Percentiles rank a stretch among this genome's conserved stretches.
Conservation (phyloP, 2,797 vertebrate genomes). For the Gambelia wislizenii region DNA sequence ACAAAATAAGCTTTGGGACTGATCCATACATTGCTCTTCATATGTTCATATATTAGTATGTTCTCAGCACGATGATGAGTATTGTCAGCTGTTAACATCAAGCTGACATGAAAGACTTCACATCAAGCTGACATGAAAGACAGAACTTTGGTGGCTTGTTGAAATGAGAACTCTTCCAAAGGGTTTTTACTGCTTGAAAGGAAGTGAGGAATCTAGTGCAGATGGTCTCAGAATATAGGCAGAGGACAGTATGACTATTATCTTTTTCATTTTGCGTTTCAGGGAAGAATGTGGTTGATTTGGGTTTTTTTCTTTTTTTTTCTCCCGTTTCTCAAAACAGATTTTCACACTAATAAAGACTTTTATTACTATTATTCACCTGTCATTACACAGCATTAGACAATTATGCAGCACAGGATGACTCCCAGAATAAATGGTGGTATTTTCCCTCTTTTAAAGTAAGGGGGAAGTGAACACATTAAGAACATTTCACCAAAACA, state of each 20-base stretch:
- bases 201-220: neutral
- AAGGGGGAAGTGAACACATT: slow-evolving; percentile 58
- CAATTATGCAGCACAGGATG: slow-evolving; percentile 70
- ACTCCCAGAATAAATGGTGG: slow-evolving; percentile 55
- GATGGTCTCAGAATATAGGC: slow-evolving; percentile 37
- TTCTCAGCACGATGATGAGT: neutral
- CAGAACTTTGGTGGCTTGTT: too few relatives aligned
- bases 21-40: neutral
- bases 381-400: slow-evolving; percentile 77
- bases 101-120: neutral
- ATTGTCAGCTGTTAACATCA: neutral
- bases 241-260: neutral
- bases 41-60: neutral
- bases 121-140: neutral
- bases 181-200: neutral
- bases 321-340: slow-evolving; percentile 74
- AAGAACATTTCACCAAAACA: slow-evolving; percentile 76
- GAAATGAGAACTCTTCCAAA: neutral
- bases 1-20: too few relatives aligned
- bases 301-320: slow-evolving; percentile 46
- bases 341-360: slow-evolving; percentile 76
- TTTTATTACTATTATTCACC: slow-evolving; percentile 78
- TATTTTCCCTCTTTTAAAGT: neutral
- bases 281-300: slow-evolving; percentile 50
- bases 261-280: slow-evolving; percentile 60